Conservation (phyloP, 2,113 vertebrate species). For the Colius striatus region DNA sequence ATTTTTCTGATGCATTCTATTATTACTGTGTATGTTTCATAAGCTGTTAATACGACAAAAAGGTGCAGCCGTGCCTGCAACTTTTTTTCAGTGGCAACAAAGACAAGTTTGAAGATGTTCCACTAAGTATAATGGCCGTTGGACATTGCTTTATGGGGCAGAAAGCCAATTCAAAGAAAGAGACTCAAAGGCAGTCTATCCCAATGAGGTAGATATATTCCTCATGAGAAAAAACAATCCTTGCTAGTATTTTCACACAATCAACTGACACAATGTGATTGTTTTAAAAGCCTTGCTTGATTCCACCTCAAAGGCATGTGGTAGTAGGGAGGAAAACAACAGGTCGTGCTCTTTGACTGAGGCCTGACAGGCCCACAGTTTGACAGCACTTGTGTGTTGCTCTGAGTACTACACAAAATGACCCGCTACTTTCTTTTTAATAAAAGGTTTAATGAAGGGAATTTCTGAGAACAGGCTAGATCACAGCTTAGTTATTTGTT, state of each 20-base stretch:
- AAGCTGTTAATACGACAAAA: conserved; percentile 22
- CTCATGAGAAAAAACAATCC: neutral
- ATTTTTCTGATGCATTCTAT: neutral
- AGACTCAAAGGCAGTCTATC: neutral
- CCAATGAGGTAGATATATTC: neutral
- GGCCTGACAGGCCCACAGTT: neutral
- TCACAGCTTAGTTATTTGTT: neutral
- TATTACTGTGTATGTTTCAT: conserved; percentile 1
- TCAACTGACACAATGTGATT: neutral
- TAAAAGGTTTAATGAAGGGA: neutral
- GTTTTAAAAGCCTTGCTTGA: neutral
- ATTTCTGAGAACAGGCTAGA: neutral
- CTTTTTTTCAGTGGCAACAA: conserved; percentile 1
- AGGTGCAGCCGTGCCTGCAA: neutral
- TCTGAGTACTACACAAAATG: neutral
- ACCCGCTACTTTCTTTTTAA: neutral
- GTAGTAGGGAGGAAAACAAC: neutral
- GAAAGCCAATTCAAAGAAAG: conserved; percentile 3
- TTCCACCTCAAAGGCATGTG: neutral
- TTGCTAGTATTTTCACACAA: neutral
- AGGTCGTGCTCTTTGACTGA: neutral
- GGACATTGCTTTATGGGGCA: neutral
- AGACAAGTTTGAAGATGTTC: neutral
- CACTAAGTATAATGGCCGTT: neutral
- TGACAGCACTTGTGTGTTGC: neutral